Evolutionary conservation across 2,888 invertebrate species (phyloP), one percentile per base, ranked within the genome.

Genomic region (Dascillus cervinus): DNA sequence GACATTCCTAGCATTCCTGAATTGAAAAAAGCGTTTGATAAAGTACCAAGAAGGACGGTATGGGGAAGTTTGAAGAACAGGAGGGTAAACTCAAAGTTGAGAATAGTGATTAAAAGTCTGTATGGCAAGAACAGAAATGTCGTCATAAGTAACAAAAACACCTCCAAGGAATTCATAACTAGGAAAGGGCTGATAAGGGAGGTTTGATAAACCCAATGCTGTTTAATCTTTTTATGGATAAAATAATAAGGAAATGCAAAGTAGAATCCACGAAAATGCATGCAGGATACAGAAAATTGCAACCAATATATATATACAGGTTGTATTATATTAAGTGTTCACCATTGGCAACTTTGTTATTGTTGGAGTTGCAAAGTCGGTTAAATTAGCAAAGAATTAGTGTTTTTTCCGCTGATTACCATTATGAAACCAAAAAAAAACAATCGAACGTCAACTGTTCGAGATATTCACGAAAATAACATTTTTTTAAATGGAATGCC

Each of bases 1-100:
- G 13, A 6, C 23, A 4, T 37, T 13, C n/a, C 9, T 43, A 4
- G 36, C 22, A 15, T 41, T 43, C 11, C n/a, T 43, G 40, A 44
- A 21, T 13, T 43, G 4, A 20, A 41, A 24, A 41, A 41, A 13
- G 42, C 42, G 2, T 44, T 43, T 27, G 40, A 44, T 23, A 37
- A 11, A 26, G 24, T 35, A 15, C 22, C 22, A 20, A 28, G 27
- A 25, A 25, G 21, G 12, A 20, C 22, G 29, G 20, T 40, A 12
- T 43, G 38, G 36, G 11, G 28, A 32, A 35, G 12, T 9, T 15
- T 40, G 21, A 26, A 19, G n/a, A 15, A 26, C 20, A 31, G 34
- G 25, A 10, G 29, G 19, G 10, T 34, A 34, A 23, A 35, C 8
- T 17, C 10, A 26, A 24, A 31, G 25, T 13, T 37, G 19, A 11